A percentile compares a stretch with the other conserved stretches of the same genome.
These are phyloP conservation scores for Mohoua ochrocephala DNA, from an alignment of 2,113 vertebrate species.

Conservation along the genomic window DNA sequence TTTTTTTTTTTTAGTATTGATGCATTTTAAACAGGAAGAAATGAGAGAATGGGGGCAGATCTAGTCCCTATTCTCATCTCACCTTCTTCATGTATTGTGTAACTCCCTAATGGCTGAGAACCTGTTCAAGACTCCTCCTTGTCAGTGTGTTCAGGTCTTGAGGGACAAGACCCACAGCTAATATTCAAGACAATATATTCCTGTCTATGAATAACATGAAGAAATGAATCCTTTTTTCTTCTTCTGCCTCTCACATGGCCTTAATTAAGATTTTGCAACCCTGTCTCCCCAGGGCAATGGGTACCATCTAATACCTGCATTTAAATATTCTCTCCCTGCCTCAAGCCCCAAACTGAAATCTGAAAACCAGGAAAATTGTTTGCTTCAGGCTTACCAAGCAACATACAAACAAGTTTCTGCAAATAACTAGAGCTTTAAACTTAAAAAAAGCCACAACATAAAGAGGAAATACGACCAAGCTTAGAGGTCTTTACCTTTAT, in stretches of 20 bases:
- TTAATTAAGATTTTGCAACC: not conserved
- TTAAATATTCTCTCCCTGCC: not conserved
- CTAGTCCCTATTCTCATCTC: slow-evolving; percentile 25
- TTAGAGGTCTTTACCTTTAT: not conserved
- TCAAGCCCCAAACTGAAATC: not conserved
- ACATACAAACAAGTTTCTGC: not conserved
- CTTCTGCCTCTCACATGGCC: not conserved
- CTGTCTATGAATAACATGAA: not conserved
- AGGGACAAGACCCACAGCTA: not conserved
- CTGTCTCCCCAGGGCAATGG: not conserved
- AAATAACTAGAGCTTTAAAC: not conserved
- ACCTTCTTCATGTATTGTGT: not conserved
- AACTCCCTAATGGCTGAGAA: not conserved
- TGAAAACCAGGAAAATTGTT: not conserved
- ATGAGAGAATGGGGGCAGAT: not conserved
- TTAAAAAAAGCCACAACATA: not conserved
- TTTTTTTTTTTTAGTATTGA: not conserved
- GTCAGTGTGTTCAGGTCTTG: not conserved
- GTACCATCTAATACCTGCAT: not conserved
- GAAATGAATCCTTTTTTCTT: not conserved
- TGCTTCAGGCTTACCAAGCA: not conserved
- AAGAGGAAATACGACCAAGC: not conserved
- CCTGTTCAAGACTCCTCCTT: not conserved
- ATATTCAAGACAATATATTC: not conserved
- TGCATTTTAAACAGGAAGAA: not conserved